Evolutionary conservation across 2,797 vertebrate genomes (phyloP), one percentile per base, ranked within the genome.

Genomic region (Alcedo quadribrachys): DNA sequence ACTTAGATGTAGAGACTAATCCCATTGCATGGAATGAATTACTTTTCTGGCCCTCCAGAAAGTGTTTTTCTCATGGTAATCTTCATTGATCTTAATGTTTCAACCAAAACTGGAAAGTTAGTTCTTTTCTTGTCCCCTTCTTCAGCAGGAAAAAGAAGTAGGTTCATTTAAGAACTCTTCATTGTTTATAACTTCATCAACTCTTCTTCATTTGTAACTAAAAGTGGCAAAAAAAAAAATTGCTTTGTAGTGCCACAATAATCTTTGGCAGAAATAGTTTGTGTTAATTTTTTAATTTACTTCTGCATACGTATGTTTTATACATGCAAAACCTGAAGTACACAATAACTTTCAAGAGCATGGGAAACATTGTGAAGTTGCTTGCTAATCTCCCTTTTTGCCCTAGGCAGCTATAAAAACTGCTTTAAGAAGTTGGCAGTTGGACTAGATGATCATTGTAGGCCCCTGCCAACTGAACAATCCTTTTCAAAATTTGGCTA

Each of bases 371-470:
- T 53, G 3, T 54, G 51, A 58, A 84, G 28, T 35, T 22, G 0
- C 58, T 81, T 65, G 58, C 22, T 33, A 13, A 18, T 86, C 50
- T 61, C 22, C 43, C 0, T 67, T 67, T 58, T 35, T 15, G 15
- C n/a, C 21, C 27, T 30, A 20, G 11, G 21, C 19, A 54, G 30
- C 46, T 87, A 21, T 58, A 42, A 83, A 71, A 30, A 25, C 16
- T 5, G 4, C 30, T 45, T n/a, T 6, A 48, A 78, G 48, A 21
- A 50, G 14, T 4, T 71, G 35, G 6, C 65, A n/a, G 8, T 33
- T 54, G 51, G 25, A 15, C 25, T n/a, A 32, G 37, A 6, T 62
- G 37, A 32, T 60, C 0, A 0, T 6, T 32, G 11, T 37, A 40
- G n/a, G 6, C 55, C 40, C 18, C 12, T 69, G 77, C 43, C 42